Evolutionary conservation across 1,140 invertebrate species (phyloP).

Genomic region (Oreohelix idahoensis): DNA sequence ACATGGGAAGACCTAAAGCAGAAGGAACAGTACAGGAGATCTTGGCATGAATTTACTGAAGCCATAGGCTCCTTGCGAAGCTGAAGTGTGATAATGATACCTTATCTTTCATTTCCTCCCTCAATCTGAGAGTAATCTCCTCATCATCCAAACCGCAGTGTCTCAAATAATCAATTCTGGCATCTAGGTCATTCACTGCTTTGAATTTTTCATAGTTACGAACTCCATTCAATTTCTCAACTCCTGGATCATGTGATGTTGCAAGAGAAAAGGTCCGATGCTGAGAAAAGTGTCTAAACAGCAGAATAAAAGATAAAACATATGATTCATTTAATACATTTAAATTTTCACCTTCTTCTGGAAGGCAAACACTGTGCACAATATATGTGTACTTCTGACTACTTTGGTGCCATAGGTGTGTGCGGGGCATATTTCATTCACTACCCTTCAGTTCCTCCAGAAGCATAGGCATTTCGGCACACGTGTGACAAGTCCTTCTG

Average conservation of each 20-base stretch:
- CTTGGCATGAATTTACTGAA: too few species aligned
- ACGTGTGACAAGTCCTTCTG: too few species aligned
- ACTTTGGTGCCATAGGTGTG: background rate
- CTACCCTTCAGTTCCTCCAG: too few species aligned
- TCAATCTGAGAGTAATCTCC: conserved; percentile 18
- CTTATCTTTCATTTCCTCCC: conserved; percentile 20
- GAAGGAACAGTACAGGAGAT: too few species aligned
- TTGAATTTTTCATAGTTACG: conserved; percentile 11
- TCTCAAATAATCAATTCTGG: conserved; percentile 27
- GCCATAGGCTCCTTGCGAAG: too few species aligned
- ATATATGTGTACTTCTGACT: background rate
- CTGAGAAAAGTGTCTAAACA: conserved; percentile 28
- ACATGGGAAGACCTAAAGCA: too few species aligned
- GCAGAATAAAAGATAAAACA: background rate
- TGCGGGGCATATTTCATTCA: too few species aligned
- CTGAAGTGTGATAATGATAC: conserved; percentile 9
- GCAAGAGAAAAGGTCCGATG: conserved; percentile 29
- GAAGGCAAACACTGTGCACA: background rate
- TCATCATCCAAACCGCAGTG: conserved; percentile 27
- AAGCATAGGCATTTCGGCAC: too few species aligned
- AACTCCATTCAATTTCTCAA: conserved; percentile 23
- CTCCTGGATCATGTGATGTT: conserved; percentile 28
- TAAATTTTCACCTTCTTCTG: background rate
- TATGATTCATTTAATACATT: background rate
- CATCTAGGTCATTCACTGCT: background rate